phyloP scores from a whole-genome alignment of 2,113 vertebrate species.

The Ictalurus punctatus region DNA sequence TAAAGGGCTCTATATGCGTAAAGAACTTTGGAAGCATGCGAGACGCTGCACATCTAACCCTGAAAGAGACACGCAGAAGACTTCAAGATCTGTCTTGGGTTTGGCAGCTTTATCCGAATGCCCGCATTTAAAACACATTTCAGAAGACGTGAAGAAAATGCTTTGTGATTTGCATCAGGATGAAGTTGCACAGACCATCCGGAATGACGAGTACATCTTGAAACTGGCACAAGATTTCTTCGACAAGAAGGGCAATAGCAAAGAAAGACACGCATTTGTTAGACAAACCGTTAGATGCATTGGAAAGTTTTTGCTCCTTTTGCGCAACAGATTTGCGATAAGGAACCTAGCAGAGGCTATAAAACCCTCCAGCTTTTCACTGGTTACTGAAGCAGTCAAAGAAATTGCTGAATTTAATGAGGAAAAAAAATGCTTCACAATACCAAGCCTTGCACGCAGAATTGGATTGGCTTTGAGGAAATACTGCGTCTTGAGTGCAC shows the following conservation, averaged over 20 bases:
- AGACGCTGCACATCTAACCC: constrained; percentile 11
- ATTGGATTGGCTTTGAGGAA: not conserved
- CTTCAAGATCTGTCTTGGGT: not conserved
- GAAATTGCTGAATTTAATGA: constrained; percentile 26
- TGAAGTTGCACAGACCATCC: not conserved
- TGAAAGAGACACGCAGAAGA: not conserved
- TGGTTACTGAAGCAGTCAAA: constrained; percentile 17
- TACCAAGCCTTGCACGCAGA: constrained; percentile 14
- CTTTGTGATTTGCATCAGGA: constrained; percentile 28
- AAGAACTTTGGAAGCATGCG: not conserved
- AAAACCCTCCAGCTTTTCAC: constrained; percentile 8
- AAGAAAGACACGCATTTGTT: not conserved
- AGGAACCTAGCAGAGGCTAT: constrained; percentile 25
- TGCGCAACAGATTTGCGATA: not conserved
- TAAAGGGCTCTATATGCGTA: constrained; percentile 25
- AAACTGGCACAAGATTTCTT: not conserved
- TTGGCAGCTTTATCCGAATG: not conserved
- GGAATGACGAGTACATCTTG: constrained; percentile 1
- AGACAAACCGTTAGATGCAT: constrained; percentile 1
- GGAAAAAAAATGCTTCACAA: not conserved
- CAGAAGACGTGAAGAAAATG: constrained; percentile 15
- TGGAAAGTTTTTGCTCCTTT: not conserved
- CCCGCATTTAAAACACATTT: constrained; percentile 1
- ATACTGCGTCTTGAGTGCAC: constrained; percentile 19
- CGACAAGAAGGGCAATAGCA: constrained; percentile 8